Evolutionary conservation across 2,113 vertebrate species (phyloP).

Genomic region (Mixornis gularis): DNA sequence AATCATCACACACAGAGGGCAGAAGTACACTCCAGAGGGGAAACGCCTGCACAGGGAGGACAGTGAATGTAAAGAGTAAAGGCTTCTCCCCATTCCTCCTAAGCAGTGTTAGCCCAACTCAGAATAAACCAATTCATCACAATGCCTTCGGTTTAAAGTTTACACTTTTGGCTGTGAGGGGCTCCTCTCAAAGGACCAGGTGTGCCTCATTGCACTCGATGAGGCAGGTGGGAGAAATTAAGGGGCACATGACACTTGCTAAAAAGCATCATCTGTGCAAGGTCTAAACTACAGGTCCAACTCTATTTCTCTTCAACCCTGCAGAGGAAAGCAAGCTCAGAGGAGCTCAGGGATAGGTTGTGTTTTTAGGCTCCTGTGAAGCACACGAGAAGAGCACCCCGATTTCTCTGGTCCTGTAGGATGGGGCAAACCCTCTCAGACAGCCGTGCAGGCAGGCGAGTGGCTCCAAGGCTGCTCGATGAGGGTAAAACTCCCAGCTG

Average conservation of each 20-base stretch:
- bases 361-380: fast-evolving
- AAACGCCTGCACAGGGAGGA: background rate
- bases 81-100: fast-evolving
- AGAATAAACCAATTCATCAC: background rate
- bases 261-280: background rate
- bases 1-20: fast-evolving
- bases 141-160: background rate
- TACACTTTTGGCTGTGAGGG: fast-evolving
- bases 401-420: fast-evolving
- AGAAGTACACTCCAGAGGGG: background rate
- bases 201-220: background rate
- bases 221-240: background rate
- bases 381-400: fast-evolving
- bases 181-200: background rate
- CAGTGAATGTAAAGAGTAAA: fast-evolving
- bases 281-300: fast-evolving
- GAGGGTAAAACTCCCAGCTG: background rate
- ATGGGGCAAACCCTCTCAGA: fast-evolving
- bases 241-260: background rate
- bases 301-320: fast-evolving
- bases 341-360: too few species aligned
- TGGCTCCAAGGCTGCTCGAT: background rate
- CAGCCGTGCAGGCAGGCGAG: background rate
- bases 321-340: background rate
- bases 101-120: background rate